Evolutionary conservation across 2,888 invertebrate species (phyloP).

Genomic region (Nebria brevicollis): DNA sequence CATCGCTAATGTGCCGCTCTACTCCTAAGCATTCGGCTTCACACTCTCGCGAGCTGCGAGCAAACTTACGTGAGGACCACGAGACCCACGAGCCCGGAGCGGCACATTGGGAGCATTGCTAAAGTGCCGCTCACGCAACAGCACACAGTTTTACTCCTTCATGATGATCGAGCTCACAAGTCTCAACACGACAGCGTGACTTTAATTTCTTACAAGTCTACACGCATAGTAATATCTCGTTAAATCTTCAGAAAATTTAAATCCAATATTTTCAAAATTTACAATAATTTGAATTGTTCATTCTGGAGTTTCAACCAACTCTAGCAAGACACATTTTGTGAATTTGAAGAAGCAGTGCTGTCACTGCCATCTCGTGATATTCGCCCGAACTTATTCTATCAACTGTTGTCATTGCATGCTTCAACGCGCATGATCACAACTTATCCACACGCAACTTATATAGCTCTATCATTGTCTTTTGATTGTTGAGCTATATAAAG

Average conservation of each 20-base stretch:
- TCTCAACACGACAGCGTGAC: neutral
- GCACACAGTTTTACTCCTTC: neutral
- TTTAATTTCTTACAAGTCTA: neutral
- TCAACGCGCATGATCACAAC: neutral
- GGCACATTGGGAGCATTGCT: conserved; percentile 54
- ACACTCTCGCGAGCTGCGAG: conserved; percentile 41
- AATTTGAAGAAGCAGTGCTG: neutral
- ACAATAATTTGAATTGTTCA: neutral
- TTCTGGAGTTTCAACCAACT: neutral
- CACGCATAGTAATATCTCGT: neutral
- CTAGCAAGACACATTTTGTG: neutral
- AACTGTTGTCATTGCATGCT: conserved; percentile 8
- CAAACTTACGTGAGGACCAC: conserved; percentile 41
- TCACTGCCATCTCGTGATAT: conserved; percentile 29
- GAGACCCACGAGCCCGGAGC: conserved; percentile 57
- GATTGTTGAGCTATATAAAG: neutral
- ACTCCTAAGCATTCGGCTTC: neutral
- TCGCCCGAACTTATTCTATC: conserved; percentile 7
- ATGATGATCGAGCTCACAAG: too few species aligned
- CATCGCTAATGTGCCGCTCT: conserved; percentile 59
- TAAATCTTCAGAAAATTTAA: neutral
- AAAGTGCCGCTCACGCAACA: neutral
- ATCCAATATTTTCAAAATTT: neutral
- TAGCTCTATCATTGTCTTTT: conserved; percentile 14
- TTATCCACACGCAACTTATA: neutral